A percentile compares a stretch with the other conserved stretches of the same genome.
Evolutionary conservation across 2,113 vertebrate species (phyloP).

Genomic region (Cinclus mexicanus): DNA sequence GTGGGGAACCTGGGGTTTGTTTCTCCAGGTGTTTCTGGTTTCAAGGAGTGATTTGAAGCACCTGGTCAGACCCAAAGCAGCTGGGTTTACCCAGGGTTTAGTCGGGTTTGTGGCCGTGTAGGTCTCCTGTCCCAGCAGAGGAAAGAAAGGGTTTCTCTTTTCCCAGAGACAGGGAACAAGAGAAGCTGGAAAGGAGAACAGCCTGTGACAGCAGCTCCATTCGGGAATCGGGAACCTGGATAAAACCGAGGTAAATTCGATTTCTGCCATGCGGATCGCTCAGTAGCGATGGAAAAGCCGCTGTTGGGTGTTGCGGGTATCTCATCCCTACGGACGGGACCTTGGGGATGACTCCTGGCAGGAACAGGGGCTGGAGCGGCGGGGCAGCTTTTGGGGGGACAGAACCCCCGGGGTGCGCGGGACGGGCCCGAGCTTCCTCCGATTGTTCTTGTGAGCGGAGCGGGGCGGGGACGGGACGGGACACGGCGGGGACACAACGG

Average conservation of each 20-base stretch:
- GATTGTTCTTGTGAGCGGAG: background rate
- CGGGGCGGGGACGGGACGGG: background rate
- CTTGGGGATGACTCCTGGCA: too few relatives aligned
- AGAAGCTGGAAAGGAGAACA: too few relatives aligned
- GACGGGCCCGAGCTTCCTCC: background rate
- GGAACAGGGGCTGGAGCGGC: background rate
- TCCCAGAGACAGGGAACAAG: fast-evolving
- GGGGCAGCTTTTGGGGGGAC: background rate
- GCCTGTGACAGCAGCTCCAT: fast-evolving
- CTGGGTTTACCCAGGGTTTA: background rate
- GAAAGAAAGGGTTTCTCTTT: too few relatives aligned
- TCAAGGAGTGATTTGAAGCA: fast-evolving
- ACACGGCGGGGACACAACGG: background rate
- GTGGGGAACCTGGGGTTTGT: fast-evolving
- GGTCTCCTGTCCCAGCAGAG: fast-evolving
- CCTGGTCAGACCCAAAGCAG: fast-evolving
- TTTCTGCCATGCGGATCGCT: fast-evolving
- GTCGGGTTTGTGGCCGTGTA: fast-evolving
- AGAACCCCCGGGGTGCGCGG: background rate
- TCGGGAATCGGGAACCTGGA: fast-evolving
- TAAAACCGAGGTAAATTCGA: background rate
- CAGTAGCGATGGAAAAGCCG: fast-evolving
- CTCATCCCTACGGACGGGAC: fast-evolving
- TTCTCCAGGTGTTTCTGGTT: background rate
- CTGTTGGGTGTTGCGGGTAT: background rate